Evolutionary conservation across 2,113 vertebrate genomes (phyloP).

Genomic region (Albula glossodonta): DNA sequence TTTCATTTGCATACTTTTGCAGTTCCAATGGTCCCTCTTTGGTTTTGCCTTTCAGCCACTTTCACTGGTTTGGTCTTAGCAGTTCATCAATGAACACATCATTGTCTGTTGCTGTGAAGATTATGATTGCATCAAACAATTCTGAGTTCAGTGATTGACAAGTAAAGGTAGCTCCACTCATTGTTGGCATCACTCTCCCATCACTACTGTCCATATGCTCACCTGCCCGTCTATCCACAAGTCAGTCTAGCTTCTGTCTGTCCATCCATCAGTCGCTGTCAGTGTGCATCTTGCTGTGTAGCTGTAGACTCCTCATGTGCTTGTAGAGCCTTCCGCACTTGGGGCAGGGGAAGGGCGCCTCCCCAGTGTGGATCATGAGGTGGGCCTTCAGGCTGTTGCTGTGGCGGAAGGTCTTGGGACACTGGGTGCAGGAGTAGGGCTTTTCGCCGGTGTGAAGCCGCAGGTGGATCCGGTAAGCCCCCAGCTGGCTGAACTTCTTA

Average conservation of each 20-base stretch:
- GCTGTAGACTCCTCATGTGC: constrained; percentile 22
- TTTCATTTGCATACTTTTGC: not conserved
- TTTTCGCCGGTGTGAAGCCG: constrained; percentile 20
- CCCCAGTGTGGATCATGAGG: constrained; percentile 17
- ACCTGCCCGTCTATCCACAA: no score
- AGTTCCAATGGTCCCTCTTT: not conserved
- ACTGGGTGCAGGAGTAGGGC: constrained; percentile 24
- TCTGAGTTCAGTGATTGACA: no score
- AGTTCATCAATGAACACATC: no score
- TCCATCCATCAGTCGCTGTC: constrained; percentile 8
- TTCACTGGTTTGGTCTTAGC: not conserved
- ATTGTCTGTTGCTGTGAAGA: no score
- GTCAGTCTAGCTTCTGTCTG: not conserved
- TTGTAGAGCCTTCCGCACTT: constrained; percentile 24
- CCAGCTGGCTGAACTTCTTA: constrained; percentile 10
- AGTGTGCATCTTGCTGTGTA: constrained; percentile 11
- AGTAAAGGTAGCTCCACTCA: no score
- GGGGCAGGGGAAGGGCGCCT: constrained; percentile 27
- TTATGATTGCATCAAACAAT: no score
- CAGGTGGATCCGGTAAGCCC: constrained; percentile 18
- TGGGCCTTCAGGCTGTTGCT: constrained; percentile 26
- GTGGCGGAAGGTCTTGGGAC: constrained; percentile 28
- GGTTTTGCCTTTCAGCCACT: not conserved
- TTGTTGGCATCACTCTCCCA: no score
- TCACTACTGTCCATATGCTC: no score